These are phyloP conservation scores for Umimayanthus kanabou DNA, from an alignment of 92 coral and sea anemone genomes.

Conservation along the genomic window DNA sequence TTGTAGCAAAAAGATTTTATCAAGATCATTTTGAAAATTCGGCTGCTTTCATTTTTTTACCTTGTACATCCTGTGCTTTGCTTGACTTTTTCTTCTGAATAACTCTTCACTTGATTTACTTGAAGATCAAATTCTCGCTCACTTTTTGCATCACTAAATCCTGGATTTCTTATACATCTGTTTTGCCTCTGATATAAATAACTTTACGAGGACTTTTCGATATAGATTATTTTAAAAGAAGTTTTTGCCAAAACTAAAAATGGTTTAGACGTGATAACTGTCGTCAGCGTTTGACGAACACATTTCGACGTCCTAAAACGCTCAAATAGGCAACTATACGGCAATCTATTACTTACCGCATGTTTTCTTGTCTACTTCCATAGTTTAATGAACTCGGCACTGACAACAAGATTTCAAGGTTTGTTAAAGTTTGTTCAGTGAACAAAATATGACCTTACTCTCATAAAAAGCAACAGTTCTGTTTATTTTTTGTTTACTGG, in stretches of 20 bases:
- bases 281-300: conserved; percentile 13
- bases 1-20: no score
- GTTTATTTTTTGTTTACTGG: conserved; percentile 9
- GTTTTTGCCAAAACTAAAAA: neutral
- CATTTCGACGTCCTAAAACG: neutral
- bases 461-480: neutral
- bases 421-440: neutral
- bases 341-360: neutral
- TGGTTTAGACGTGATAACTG: neutral
- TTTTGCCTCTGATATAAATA: no score
- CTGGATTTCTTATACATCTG: no score
- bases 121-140: neutral
- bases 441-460: neutral
- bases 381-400: neutral
- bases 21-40: no score
- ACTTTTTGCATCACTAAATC: neutral
- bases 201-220: neutral
- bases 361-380: conserved; percentile 13
- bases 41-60: neutral
- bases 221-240: neutral
- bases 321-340: neutral
- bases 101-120: neutral
- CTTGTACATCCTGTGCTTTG: neutral
- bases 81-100: neutral
- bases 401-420: neutral